A percentile compares a stretch with the other conserved stretches of the same genome.
phyloP scores from a whole-genome alignment of 2,888 invertebrate genomes.

The Diarsia dahlii region DNA sequence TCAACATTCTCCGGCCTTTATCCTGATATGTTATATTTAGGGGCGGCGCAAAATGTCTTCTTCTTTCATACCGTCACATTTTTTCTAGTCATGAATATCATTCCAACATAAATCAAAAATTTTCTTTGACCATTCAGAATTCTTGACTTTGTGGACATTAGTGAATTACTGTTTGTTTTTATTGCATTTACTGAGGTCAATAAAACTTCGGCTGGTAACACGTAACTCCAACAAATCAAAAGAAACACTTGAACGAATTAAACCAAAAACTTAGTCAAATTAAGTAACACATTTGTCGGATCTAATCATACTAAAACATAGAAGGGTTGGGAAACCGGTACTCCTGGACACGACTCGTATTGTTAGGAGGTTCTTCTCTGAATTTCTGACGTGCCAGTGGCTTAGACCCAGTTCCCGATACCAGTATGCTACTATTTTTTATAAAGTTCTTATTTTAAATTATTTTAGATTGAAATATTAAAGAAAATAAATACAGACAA shows the following conservation, averaged over 20 bases:
- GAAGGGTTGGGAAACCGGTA: too few species aligned
- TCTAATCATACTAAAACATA: background rate
- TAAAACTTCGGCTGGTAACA: background rate
- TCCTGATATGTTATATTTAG: background rate
- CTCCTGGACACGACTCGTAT: too few species aligned
- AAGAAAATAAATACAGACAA: background rate
- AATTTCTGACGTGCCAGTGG: too few species aligned
- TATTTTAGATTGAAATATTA: too few species aligned
- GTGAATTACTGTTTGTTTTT: background rate
- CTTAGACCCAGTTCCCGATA: too few species aligned
- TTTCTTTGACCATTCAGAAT: background rate
- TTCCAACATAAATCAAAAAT: background rate
- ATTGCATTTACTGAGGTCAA: background rate
- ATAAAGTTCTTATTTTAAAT: too few species aligned
- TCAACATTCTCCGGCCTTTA: background rate
- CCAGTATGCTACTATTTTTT: too few species aligned
- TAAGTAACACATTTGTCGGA: background rate
- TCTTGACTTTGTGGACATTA: background rate
- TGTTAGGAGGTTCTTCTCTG: too few species aligned
- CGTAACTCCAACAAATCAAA: background rate
- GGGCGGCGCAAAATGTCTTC: background rate
- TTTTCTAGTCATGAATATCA: background rate
- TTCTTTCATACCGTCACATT: background rate
- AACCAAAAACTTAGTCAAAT: background rate
- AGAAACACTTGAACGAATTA: background rate